A percentile compares a stretch with the other conserved stretches of the same genome.
Conservation (phyloP, 2,113 vertebrate genomes). For the Brevimyrus niger region DNA sequence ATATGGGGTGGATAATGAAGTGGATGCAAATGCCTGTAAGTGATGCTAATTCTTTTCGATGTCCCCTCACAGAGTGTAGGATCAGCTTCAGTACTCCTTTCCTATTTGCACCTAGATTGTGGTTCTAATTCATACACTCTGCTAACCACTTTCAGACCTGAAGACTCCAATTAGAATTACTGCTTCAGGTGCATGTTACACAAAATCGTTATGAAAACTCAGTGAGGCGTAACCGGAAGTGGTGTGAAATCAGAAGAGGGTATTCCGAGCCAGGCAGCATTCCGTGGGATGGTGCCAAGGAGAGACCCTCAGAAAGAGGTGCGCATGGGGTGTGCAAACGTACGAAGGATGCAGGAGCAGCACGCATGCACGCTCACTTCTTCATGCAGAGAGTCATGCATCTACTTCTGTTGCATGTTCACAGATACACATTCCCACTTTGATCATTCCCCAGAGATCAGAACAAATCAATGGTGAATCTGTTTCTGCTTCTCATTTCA, state of each 20-base stretch:
- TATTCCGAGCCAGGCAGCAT: not conserved
- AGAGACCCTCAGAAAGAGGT: not conserved
- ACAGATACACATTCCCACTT: not conserved
- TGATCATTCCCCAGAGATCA: not conserved
- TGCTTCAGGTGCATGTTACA: not conserved
- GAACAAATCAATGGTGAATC: not conserved
- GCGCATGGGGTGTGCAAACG: not conserved
- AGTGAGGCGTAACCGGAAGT: not conserved
- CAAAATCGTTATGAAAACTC: not conserved
- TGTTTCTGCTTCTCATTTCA: not conserved
- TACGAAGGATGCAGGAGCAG: not conserved
- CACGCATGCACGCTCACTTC: not conserved
- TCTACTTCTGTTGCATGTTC: not conserved
- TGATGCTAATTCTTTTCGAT: not conserved
- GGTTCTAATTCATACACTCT: not conserved
- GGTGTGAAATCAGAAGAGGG: not conserved
- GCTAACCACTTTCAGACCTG: not conserved
- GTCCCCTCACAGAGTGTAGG: not conserved
- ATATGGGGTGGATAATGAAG: not conserved
- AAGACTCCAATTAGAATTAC: not conserved
- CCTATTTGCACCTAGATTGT: not conserved
- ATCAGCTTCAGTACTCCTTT: not conserved
- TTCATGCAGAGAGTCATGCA: not conserved
- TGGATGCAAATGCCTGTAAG: not conserved
- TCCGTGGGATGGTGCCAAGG: not conserved